Percentiles rank a stretch among this genome's conserved stretches.
phyloP scores from a whole-genome alignment of 2,888 invertebrate genomes.

The Portevinia maculata region DNA sequence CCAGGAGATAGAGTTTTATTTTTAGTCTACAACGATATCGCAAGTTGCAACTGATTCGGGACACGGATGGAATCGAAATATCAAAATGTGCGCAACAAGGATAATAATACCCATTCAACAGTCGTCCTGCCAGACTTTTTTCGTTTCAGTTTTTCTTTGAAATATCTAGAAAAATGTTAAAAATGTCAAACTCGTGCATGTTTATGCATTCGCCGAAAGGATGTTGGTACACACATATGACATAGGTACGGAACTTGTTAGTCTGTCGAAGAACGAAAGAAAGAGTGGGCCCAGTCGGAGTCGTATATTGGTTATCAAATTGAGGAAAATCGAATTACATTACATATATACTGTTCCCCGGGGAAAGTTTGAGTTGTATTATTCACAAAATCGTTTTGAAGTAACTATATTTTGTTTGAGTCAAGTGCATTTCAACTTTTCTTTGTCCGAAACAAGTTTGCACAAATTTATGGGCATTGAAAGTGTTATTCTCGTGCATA shows the following conservation, averaged over 20 bases:
- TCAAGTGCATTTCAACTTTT: not conserved
- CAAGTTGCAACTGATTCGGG: constrained; percentile 47
- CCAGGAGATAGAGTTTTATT: constrained; percentile 4
- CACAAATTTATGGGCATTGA: not conserved
- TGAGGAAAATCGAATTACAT: constrained; percentile 64
- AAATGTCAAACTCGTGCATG: constrained; percentile 58
- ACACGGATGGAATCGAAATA: not conserved
- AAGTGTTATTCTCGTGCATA: not conserved
- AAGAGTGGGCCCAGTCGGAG: constrained; percentile 43
- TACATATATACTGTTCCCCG: constrained; percentile 14
- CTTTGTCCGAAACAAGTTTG: not conserved
- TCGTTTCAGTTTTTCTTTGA: constrained; percentile 23
- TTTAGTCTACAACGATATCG: constrained; percentile 9
- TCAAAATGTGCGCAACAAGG: constrained; percentile 44
- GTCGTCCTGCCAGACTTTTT: constrained; percentile 25
- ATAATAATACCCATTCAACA: constrained; percentile 25
- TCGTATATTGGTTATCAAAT: constrained; percentile 62
- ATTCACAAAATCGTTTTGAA: constrained; percentile 9
- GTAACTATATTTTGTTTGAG: not conserved
- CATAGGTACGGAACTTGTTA: constrained; percentile 58
- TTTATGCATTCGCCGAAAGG: constrained; percentile 40
- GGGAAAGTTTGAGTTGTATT: constrained; percentile 42
- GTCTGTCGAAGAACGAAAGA: not conserved
- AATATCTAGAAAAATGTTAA: constrained; percentile 36
- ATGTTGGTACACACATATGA: constrained; percentile 45